Evolutionary conservation across 2,797 vertebrate species (phyloP), one percentile per base, ranked within the genome.

Genomic region (Todus mexicanus): DNA sequence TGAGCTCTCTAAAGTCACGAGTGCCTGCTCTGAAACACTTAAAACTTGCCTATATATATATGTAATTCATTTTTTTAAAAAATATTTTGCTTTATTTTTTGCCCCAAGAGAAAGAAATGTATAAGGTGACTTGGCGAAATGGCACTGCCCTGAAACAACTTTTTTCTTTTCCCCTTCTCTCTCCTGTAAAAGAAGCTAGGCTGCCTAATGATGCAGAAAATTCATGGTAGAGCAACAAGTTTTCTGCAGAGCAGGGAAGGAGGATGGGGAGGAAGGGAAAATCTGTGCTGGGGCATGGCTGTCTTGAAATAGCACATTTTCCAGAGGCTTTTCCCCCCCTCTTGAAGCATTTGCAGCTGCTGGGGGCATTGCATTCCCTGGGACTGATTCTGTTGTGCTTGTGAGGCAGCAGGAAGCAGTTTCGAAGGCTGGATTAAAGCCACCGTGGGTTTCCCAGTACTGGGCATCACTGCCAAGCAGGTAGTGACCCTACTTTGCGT

Each of bases 171-270:
- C 29, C 65, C 15, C 11, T 8, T 3, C 3, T 6, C 10, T 4
- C 6, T 7, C 50, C 9, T 76, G 48, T 76, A 59, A 92, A 92
- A 85, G 79, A 87, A 91, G 54, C 60, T 56, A 35, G 75, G 68
- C 85, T 92, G 85, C 79, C 88, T 89, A 91, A 91, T 76, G 88
- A 90, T 70, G 93, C 82, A 91, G 83, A 94, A 96, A 94, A 92
- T 91, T 79, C 85, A 54, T 4, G 12, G 51, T 19, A 38, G 51
- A 92, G 85, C 90, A 94, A 94, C 78, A 91, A 94, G 90, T 92
- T 83, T 70, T 87, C 61, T 10, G 7, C 0, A 2, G 90, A 79
- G 79, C 38, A 4, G 69, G n/a, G 79, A 73, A 45, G 37, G 65
- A 73, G 31, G 76, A 54, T 66, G 79, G 76, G 79, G 90, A 92